These are phyloP conservation scores for Cyrtonyx montezumae DNA, from an alignment of 2,113 vertebrate species.

Conservation along the genomic window DNA sequence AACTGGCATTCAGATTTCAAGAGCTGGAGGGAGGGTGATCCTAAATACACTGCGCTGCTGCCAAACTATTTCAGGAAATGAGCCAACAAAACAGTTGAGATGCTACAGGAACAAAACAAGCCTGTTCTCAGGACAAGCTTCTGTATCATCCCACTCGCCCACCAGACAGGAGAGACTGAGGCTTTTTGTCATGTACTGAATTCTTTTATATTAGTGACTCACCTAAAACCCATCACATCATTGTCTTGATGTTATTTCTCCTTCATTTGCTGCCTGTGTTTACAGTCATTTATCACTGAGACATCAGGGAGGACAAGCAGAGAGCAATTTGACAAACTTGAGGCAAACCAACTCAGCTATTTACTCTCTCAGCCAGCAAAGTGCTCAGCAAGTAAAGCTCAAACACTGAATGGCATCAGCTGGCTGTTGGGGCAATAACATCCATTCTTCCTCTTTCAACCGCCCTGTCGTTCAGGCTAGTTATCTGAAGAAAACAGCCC, in stretches of 20 bases:
- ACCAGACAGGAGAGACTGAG: not conserved
- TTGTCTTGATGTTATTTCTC: not conserved
- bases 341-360: not conserved
- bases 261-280: constrained; percentile 15
- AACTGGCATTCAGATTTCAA: not conserved
- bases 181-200: not conserved
- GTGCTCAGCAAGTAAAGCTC: not conserved
- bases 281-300: constrained; percentile 42
- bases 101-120: not conserved
- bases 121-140: not conserved
- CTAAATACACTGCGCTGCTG: not conserved
- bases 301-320: not conserved
- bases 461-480: not conserved
- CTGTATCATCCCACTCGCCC: not conserved
- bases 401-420: not conserved
- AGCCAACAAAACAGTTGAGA: not conserved
- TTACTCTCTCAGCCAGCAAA: not conserved
- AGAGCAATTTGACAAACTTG: not conserved
- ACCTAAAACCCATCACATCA: constrained; percentile 9
- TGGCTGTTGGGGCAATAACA: not conserved
- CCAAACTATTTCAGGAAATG: not conserved
- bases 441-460: not conserved
- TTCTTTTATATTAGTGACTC: constrained; percentile 3
- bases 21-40: fast-evolving
- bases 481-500: not conserved